Evolutionary conservation across 2,113 vertebrate genomes (phyloP), one percentile per base, ranked within the genome.

Genomic region (Donacobius atricapilla): DNA sequence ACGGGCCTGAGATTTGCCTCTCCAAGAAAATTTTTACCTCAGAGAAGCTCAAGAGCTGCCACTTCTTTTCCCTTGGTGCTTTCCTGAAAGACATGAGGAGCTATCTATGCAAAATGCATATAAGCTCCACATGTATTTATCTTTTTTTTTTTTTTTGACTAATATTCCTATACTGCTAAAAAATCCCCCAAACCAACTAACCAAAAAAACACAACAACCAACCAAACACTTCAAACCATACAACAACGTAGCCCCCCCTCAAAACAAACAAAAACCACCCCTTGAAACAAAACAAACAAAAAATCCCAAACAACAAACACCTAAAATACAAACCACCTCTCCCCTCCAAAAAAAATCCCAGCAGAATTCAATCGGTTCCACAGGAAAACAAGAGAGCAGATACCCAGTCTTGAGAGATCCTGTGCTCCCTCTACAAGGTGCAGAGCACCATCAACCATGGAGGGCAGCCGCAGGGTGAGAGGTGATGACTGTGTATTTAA

Each of bases 301-400:
- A 39, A 13, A 0, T 6, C 4, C 35, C 15, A 37, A 15, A 13
- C 27, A 65, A 18, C 12, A 5, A 58, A 37, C 20, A 37, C 3
- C 2, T 28, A 14, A n/a, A 47, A 37, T 25, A 0, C 7, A 65
- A 56, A 35, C 5, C 7, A 24, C 25, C 9, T 11, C 19, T 28
- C 6, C 3, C 27, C 3, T 11, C 2, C 2, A 2, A 3, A 24
- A 33, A 48, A 47, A 37, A n/a, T 54, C 45, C 31, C 35, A 57
- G 10, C 11, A 57, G 3, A 16, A 82, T 76, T 80, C 56, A 2
- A 17, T 22, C 78, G 15, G 7, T 60, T 82, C 37, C 14, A 60
- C 14, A 45, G 9, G 19, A 73, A 90, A 91, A 54, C 6, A 54
- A 45, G 7, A 53, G 18, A 24, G 31, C 23, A 87, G 18, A 13